Percentiles rank a stretch among this genome's conserved stretches.
phyloP scores from a whole-genome alignment of 2,113 vertebrate species.

The Aptenodytes patagonicus region DNA sequence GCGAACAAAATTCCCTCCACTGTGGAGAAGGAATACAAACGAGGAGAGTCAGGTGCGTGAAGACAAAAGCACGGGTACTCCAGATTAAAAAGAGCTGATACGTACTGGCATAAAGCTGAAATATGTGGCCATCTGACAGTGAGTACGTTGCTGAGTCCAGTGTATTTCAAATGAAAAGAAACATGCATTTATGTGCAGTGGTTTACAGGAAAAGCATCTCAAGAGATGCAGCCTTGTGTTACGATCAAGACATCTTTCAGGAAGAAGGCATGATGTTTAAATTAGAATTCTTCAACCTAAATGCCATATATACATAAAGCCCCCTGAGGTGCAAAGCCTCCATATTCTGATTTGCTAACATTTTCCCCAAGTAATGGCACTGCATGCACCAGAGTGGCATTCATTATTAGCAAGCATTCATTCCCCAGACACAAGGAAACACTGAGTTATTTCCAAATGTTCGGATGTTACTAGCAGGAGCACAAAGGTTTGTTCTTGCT shows the following conservation, averaged over 20 bases:
- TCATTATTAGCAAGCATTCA: slow-evolving; percentile 19
- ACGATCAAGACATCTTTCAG: not conserved
- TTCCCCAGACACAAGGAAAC: not conserved
- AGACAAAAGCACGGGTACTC: slow-evolving; percentile 12
- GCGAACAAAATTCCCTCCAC: slow-evolving; percentile 80
- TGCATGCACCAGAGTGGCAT: not conserved
- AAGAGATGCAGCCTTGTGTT: not conserved
- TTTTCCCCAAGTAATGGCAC: not conserved
- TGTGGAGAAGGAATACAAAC: slow-evolving; percentile 93
- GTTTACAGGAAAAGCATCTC: not conserved
- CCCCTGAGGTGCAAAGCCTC: slow-evolving; percentile 7
- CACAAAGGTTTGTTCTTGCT: not conserved
- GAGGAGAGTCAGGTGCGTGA: slow-evolving; percentile 88
- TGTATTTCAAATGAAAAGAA: not conserved
- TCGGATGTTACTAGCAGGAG: slow-evolving; percentile 1
- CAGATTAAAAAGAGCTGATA: not conserved
- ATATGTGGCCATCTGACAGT: not conserved
- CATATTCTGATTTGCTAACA: not conserved
- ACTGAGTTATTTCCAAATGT: slow-evolving; percentile 3
- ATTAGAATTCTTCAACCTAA: slow-evolving; percentile 26
- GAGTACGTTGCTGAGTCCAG: not conserved
- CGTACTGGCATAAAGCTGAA: not conserved
- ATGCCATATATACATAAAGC: not conserved
- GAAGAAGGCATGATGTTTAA: not conserved
- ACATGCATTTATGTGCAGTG: not conserved